These are phyloP conservation scores for Tenodera sinensis DNA, from an alignment of 2,888 invertebrate genomes.

Conservation along the genomic window DNA sequence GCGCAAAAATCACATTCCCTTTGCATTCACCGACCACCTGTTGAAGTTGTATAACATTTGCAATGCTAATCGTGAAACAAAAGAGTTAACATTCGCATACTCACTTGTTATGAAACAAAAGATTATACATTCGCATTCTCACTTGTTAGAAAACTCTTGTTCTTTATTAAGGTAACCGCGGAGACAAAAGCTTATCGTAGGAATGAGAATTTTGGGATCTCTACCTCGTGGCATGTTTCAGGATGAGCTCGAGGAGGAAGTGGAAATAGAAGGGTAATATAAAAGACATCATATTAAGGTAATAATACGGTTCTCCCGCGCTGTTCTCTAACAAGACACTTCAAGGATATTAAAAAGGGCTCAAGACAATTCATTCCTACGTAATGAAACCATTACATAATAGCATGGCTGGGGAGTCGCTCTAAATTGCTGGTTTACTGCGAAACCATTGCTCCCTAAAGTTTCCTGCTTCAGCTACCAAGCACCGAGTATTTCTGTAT, in stretches of 20 bases:
- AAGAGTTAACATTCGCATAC: no score
- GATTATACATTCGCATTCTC: no score
- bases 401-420: background rate
- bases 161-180: no score
- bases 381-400: background rate
- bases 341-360: background rate
- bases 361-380: background rate
- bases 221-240: background rate
- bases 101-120: no score
- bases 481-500: background rate
- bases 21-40: no score
- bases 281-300: conserved; percentile 3
- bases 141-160: no score
- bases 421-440: background rate
- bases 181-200: no score
- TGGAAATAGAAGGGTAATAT: background rate
- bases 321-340: background rate
- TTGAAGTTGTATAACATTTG: no score
- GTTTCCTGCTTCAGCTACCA: background rate
- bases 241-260: background rate
- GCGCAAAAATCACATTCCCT: no score
- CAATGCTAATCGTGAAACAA: no score
- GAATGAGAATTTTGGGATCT: background rate
- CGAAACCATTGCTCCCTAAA: background rate
- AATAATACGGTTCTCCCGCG: background rate